Base-by-base conservation (phyloP, 2,888 invertebrate genomes). In the Andrena fulva region DNA sequence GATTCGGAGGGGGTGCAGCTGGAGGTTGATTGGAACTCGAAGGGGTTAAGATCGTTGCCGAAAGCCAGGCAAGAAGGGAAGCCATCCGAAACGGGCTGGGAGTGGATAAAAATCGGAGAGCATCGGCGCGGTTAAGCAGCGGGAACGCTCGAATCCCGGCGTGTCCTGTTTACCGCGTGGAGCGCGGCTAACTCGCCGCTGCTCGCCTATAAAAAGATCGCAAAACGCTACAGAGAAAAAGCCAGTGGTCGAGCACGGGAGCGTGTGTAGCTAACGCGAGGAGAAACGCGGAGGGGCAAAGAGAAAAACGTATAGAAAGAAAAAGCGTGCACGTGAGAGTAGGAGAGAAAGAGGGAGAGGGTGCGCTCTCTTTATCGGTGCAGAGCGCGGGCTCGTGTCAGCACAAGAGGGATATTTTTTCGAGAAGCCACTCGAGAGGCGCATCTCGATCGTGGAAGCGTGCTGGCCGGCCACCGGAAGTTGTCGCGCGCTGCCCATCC, bases 391-490 rank as follows among this genome's bases (percentile, higher is more conserved):
- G 72, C 50, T 24, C 59, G 76, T 71, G 69, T 70, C 78, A 52
- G 54, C 24, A 27, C 56, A 56, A 69, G 80, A 77, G 80, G 75
- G 50, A 75, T 83, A 80, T 83, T 85, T 87, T 88, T 85, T 80
- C 80, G 87, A 82, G 85, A 71, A 87, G 73, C 85, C 77, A 76
- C 64, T 73, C 27, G 71, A 82, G 72, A 79, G 79, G 66, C 69
- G 79, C 77, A 73, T 86, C 78, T 77, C 87, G 79, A 80, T 78
- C 80, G 82, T 77, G 76, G 77, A 85, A 87, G 78, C 85, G 80
- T 70, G 85, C 81, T 84, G 70, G 62, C 63, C 80, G 73, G 69
- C 78, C 84, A 86, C 84, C 89, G 87, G 87, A 87, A 87, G 89
- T 87, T 82, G 87, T 85, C 86, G 88, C 75, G 77, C 69, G 66